Evolutionary conservation across 2,888 invertebrate species (phyloP).

Genomic region (Fragum whitleyi): DNA sequence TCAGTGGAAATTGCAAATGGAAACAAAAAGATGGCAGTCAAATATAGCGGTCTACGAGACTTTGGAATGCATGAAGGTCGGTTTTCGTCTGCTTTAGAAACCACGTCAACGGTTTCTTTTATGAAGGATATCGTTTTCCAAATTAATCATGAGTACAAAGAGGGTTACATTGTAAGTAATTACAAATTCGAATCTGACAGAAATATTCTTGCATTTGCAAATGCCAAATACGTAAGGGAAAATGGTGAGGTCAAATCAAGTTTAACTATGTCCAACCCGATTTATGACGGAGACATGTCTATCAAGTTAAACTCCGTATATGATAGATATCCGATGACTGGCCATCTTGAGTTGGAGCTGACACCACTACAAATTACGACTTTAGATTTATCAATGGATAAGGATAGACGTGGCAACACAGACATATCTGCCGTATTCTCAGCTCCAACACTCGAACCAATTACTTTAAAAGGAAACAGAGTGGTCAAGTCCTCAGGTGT

Average conservation of each 20-base stretch:
- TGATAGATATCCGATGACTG: slow-evolving; percentile 60
- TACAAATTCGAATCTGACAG: slow-evolving; percentile 52
- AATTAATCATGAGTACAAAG: slow-evolving; percentile 67
- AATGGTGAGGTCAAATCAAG: slow-evolving; percentile 49
- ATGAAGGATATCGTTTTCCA: slow-evolving; percentile 59
- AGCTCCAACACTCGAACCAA: slow-evolving; percentile 40
- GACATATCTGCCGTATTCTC: slow-evolving; percentile 40
- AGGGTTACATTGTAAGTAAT: slow-evolving; percentile 60
- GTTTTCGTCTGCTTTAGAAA: slow-evolving; percentile 54
- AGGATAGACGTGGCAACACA: slow-evolving; percentile 27
- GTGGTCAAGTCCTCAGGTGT: background rate
- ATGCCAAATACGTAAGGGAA: slow-evolving; percentile 56
- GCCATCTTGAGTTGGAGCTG: slow-evolving; percentile 63
- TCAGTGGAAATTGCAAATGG: slow-evolving; percentile 59
- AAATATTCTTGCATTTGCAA: slow-evolving; percentile 45
- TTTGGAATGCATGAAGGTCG: slow-evolving; percentile 49
- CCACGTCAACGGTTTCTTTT: slow-evolving; percentile 63
- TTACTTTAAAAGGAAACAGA: slow-evolving; percentile 40
- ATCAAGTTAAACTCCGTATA: slow-evolving; percentile 59
- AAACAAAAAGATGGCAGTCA: slow-evolving; percentile 50
- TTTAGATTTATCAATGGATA: slow-evolving; percentile 38
- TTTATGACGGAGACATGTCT: slow-evolving; percentile 50
- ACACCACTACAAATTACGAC: slow-evolving; percentile 36
- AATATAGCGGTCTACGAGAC: slow-evolving; percentile 61
- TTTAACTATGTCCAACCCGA: slow-evolving; percentile 57